phyloP scores from a whole-genome alignment of 2,888 invertebrate species.

The Brachypterus glaber region DNA sequence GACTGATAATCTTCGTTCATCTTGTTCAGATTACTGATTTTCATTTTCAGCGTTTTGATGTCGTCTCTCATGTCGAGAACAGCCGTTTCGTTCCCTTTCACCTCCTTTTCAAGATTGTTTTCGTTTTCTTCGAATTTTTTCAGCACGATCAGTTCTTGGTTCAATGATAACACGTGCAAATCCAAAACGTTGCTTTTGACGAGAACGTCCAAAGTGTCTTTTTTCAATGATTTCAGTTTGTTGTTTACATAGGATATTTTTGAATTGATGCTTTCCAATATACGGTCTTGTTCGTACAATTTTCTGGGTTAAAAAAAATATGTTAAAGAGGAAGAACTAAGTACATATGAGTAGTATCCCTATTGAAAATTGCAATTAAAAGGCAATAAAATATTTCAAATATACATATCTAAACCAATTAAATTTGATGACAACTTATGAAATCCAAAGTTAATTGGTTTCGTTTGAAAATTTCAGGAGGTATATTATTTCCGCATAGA shows the following conservation, averaged over 20 bases:
- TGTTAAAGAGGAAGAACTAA: too few relatives aligned
- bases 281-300: constrained; percentile 55
- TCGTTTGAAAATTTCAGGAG: background rate
- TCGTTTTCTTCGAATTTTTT: constrained; percentile 66
- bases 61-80: constrained; percentile 47
- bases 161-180: constrained; percentile 54
- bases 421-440: too few relatives aligned
- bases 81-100: constrained; percentile 28
- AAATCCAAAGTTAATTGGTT: too few relatives aligned
- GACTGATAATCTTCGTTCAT: constrained; percentile 41
- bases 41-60: constrained; percentile 43
- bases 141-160: constrained; percentile 65
- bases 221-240: constrained; percentile 46
- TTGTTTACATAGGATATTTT: constrained; percentile 58
- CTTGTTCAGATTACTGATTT: constrained; percentile 44
- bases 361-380: too few relatives aligned
- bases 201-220: constrained; percentile 50
- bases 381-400: too few relatives aligned
- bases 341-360: too few relatives aligned
- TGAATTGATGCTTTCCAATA: constrained; percentile 50
- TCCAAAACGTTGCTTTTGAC: constrained; percentile 51
- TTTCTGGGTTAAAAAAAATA: constrained; percentile 36
- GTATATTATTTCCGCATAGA: background rate
- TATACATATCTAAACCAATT: too few relatives aligned
- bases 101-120: constrained; percentile 46